Evolutionary conservation across 2,797 vertebrate species (phyloP).

Genomic region (Onychomys leucogaster): DNA sequence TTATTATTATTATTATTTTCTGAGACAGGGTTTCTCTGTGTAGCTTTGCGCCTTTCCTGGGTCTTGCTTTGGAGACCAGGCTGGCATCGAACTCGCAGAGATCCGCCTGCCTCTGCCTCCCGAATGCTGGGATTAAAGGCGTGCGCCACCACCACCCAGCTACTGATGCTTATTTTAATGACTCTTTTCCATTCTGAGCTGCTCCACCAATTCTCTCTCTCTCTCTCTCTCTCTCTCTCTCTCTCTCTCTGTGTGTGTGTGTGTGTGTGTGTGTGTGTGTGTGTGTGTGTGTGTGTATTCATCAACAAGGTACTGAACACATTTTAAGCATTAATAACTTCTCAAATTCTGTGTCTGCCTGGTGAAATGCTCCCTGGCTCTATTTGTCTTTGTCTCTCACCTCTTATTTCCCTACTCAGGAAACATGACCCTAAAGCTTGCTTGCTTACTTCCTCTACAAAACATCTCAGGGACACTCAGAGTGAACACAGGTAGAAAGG

Average conservation of each 20-base stretch:
- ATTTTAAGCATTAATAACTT: not conserved
- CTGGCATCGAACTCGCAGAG: too few species aligned
- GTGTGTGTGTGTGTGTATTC: not conserved
- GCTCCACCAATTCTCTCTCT: not conserved
- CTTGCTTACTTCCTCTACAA: not conserved
- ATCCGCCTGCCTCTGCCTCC: too few species aligned
- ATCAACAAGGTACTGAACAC: not conserved
- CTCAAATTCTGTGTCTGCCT: not conserved
- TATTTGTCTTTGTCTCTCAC: not conserved
- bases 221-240: not conserved
- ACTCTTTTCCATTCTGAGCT: not conserved
- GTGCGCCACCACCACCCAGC: too few species aligned
- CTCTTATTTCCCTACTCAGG: not conserved
- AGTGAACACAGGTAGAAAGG: not conserved
- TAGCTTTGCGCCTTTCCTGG: too few species aligned
- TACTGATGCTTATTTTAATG: not conserved
- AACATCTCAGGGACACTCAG: not conserved
- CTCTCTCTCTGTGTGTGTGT: not conserved
- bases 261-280: not conserved
- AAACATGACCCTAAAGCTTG: not conserved
- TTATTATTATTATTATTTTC: too few species aligned
- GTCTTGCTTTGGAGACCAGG: too few species aligned
- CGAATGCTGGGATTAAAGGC: too few species aligned
- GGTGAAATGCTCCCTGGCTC: not conserved
- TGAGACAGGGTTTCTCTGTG: too few species aligned